A percentile compares a stretch with the other conserved stretches of the same genome.
Evolutionary conservation across 2,797 vertebrate genomes (phyloP).

Genomic region (Acanthopagrus latus): DNA sequence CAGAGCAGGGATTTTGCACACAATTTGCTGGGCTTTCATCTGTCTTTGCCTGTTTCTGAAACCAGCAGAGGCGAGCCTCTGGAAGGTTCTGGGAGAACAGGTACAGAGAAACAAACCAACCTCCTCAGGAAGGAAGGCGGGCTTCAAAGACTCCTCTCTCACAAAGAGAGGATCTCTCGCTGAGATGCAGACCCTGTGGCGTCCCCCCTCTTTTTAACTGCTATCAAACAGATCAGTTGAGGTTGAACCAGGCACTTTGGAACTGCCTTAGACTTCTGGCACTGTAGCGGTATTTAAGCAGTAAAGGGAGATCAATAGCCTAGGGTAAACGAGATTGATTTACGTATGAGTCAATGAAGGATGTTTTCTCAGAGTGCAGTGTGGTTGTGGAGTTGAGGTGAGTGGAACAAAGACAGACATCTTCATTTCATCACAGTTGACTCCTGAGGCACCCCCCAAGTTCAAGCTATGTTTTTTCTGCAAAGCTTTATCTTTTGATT

Average conservation of each 20-base stretch:
- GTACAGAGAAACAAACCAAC: constrained; percentile 72
- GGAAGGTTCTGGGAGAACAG: constrained; percentile 69
- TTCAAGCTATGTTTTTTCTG: constrained; percentile 2
- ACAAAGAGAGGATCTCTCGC: constrained; percentile 69
- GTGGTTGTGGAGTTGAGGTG: constrained; percentile 22
- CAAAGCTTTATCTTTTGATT: not conserved
- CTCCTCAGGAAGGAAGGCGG: constrained; percentile 67
- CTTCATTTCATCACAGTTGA: constrained; percentile 26
- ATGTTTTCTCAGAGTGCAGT: constrained; percentile 36
- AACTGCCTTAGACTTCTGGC: constrained; percentile 57
- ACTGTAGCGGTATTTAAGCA: constrained; percentile 62
- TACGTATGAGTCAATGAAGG: constrained; percentile 55
- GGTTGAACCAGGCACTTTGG: constrained; percentile 57
- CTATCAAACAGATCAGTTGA: constrained; percentile 72
- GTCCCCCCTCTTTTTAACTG: constrained; percentile 56
- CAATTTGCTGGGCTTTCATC: constrained; percentile 75
- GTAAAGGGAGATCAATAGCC: constrained; percentile 59
- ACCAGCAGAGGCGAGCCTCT: constrained; percentile 62
- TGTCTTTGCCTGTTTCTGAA: constrained; percentile 65
- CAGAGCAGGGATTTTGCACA: constrained; percentile 60
- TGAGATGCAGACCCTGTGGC: constrained; percentile 62
- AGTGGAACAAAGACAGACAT: constrained; percentile 36
- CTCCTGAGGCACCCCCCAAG: not conserved
- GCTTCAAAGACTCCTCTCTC: constrained; percentile 70
- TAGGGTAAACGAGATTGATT: constrained; percentile 69